Conservation (phyloP, 2,113 vertebrate genomes). For the Colaptes auratus region DNA sequence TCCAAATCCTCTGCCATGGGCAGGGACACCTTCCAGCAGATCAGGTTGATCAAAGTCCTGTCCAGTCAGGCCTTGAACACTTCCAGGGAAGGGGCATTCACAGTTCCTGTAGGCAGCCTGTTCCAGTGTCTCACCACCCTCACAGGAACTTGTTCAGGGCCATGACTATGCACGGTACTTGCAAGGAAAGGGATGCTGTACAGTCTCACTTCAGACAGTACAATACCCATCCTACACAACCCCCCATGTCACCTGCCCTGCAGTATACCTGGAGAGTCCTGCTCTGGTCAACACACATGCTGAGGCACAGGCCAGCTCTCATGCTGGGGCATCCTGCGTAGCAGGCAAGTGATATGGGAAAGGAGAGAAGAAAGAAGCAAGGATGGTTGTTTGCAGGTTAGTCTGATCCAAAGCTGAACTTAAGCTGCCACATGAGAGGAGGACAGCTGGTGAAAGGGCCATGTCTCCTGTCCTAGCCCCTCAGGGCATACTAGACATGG, state of each 20-base stretch:
- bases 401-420: background rate
- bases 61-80: background rate
- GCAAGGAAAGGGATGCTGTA: background rate
- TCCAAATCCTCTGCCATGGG: background rate
- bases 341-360: rapidly evolving
- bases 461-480: background rate
- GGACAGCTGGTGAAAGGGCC: background rate
- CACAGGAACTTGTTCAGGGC: background rate
- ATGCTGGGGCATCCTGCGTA: rapidly evolving
- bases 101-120: background rate
- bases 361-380: background rate
- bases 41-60: background rate
- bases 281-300: rapidly evolving
- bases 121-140: background rate
- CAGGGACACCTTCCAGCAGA: background rate
- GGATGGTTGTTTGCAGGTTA: background rate
- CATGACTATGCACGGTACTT: rapidly evolving
- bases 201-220: background rate
- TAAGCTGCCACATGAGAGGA: background rate
- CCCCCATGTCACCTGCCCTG: rapidly evolving
- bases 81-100: background rate
- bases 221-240: background rate
- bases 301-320: rapidly evolving
- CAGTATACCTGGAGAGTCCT: background rate
- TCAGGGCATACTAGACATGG: rapidly evolving